A percentile compares a stretch with the other conserved stretches of the same genome.
phyloP scores from a whole-genome alignment of 1,140 invertebrate species.

The Physella acuta region DNA sequence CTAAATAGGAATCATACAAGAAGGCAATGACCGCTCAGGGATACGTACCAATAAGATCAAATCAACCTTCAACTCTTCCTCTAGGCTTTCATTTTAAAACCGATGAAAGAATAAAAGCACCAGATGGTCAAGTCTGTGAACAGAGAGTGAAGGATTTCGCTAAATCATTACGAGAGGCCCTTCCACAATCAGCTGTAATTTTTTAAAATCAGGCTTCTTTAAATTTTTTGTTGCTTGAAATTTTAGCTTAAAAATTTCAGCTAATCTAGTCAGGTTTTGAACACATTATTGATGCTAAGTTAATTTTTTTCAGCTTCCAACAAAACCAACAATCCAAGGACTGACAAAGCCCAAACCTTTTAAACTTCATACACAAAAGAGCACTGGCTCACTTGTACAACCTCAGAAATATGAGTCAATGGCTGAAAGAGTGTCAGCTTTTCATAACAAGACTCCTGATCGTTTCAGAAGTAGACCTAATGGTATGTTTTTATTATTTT shows the following conservation, averaged over 20 bases:
- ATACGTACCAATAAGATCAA: slow-evolving; percentile 31
- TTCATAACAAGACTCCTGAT: slow-evolving; percentile 53
- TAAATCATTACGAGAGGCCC: slow-evolving; percentile 29
- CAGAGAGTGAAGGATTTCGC: slow-evolving; percentile 38
- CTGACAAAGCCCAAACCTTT: slow-evolving; percentile 47
- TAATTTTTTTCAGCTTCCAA: slow-evolving; percentile 19
- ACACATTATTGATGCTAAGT: too few relatives aligned
- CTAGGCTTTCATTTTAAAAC: slow-evolving; percentile 50
- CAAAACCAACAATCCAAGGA: slow-evolving; percentile 16
- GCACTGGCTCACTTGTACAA: neutral
- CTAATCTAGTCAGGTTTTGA: too few relatives aligned
- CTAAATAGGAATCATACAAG: slow-evolving; percentile 39
- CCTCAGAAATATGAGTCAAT: slow-evolving; percentile 44
- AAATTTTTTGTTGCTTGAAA: too few relatives aligned
- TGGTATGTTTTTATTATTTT: slow-evolving; percentile 28
- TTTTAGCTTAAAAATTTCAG: too few relatives aligned
- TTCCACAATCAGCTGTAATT: slow-evolving; percentile 23
- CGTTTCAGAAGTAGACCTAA: slow-evolving; percentile 45
- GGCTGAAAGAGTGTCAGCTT: slow-evolving; percentile 47
- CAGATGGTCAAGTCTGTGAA: slow-evolving; percentile 25
- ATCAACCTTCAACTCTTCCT: slow-evolving; percentile 39
- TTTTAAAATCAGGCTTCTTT: slow-evolving; percentile 10
- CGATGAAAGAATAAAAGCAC: slow-evolving; percentile 44
- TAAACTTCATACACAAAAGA: slow-evolving; percentile 38
- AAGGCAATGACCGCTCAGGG: slow-evolving; percentile 33